Conservation (phyloP, 2,113 vertebrate species). For the Caranx melampygus region DNA sequence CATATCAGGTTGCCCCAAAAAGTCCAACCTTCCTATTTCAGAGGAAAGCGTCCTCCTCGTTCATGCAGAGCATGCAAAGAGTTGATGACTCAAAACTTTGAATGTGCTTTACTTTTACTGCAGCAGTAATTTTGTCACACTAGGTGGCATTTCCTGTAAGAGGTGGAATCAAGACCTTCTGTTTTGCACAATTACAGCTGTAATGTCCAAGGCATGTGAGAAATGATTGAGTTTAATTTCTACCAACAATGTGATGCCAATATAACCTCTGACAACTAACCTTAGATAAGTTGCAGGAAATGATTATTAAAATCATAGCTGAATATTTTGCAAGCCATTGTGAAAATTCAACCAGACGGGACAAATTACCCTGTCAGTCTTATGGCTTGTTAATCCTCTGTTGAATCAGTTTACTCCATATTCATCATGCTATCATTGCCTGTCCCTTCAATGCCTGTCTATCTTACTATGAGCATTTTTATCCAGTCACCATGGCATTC, state of each 20-base stretch:
- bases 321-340: background rate
- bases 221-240: background rate
- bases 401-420: background rate
- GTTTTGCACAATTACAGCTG: constrained; percentile 1
- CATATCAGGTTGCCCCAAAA: background rate
- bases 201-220: background rate
- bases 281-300: background rate
- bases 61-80: background rate
- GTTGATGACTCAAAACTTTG: constrained; percentile 18
- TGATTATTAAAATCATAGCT: background rate
- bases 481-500: no score
- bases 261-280: background rate
- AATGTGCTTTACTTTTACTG: background rate
- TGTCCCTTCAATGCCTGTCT: no score
- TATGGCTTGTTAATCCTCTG: no score
- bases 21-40: background rate
- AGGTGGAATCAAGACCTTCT: background rate
- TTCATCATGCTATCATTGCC: background rate
- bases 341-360: background rate
- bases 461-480: no score
- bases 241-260: background rate
- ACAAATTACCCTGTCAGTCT: background rate
- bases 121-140: background rate
- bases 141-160: constrained; percentile 8
- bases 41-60: background rate